Conservation (phyloP, 2,113 vertebrate species). For the Gadus macrocephalus region DNA sequence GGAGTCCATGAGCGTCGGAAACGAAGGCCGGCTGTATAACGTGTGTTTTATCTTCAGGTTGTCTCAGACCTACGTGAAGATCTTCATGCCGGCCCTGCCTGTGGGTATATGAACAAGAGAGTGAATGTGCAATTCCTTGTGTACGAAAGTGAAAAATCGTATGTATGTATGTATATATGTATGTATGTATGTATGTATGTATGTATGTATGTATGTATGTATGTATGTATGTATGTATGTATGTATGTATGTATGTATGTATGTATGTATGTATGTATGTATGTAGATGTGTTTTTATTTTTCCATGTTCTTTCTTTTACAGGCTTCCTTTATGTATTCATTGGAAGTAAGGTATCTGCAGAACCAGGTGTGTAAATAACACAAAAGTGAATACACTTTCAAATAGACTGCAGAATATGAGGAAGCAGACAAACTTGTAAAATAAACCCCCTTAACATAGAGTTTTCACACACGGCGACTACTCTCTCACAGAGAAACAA, state of each 20-base stretch:
- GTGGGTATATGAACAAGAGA: slow-evolving; percentile 70
- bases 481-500: too few species aligned
- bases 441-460: too few species aligned
- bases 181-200: too few species aligned
- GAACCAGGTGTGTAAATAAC: slow-evolving; percentile 77
- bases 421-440: too few species aligned
- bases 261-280: neutral
- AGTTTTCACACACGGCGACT: too few species aligned
- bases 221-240: too few species aligned
- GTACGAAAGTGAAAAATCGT: neutral
- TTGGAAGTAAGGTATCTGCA: slow-evolving; percentile 81
- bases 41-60: slow-evolving; percentile 67
- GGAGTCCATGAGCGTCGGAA: too few species aligned
- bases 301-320: slow-evolving; percentile 8
- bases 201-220: neutral
- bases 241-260: neutral
- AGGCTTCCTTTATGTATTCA: slow-evolving; percentile 84
- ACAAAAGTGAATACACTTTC: too few species aligned
- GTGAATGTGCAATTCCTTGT: neutral
- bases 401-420: too few species aligned
- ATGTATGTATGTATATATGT: too few species aligned
- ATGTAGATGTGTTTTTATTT: neutral
- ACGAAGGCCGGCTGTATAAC: neutral
- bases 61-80: slow-evolving; percentile 85
- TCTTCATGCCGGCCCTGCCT: slow-evolving; percentile 89